Evolutionary conservation across 2,113 vertebrate genomes (phyloP).

Genomic region (Thomomys bottae): DNA sequence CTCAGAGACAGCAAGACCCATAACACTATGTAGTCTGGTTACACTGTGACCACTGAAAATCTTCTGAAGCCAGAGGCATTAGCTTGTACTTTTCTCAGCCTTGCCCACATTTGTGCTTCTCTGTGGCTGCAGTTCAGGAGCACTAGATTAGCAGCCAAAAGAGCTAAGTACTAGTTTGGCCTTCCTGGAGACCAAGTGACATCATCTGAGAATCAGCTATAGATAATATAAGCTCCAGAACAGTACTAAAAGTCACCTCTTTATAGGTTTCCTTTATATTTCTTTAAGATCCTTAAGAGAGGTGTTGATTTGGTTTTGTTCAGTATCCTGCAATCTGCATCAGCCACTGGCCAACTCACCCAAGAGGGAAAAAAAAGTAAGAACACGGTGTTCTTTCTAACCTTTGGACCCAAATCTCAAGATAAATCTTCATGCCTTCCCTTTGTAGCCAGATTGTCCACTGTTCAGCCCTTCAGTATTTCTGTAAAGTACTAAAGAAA

Average conservation of each 20-base stretch:
- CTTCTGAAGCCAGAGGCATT: neutral
- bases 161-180: neutral
- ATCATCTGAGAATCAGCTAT: slow-evolving; percentile 12
- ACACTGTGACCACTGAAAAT: neutral
- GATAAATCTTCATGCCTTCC: neutral
- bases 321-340: neutral
- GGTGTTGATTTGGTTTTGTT: neutral
- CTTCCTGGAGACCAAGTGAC: neutral
- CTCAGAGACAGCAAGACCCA: neutral
- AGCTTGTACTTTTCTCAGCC: neutral
- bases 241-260: neutral
- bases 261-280: slow-evolving; percentile 3
- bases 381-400: neutral
- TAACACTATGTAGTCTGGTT: neutral
- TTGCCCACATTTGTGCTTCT: neutral
- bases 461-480: neutral
- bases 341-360: neutral
- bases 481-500: neutral
- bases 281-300: slow-evolving; percentile 2
- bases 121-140: neutral
- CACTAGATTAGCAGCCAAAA: slow-evolving; percentile 20
- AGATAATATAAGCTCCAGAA: neutral
- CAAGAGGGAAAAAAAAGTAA: neutral
- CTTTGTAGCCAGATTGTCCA: neutral
- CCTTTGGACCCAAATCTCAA: neutral